Percentiles rank a stretch among this genome's conserved stretches.
Conservation (phyloP, 2,797 vertebrate species). For the Oophaga sylvatica region DNA sequence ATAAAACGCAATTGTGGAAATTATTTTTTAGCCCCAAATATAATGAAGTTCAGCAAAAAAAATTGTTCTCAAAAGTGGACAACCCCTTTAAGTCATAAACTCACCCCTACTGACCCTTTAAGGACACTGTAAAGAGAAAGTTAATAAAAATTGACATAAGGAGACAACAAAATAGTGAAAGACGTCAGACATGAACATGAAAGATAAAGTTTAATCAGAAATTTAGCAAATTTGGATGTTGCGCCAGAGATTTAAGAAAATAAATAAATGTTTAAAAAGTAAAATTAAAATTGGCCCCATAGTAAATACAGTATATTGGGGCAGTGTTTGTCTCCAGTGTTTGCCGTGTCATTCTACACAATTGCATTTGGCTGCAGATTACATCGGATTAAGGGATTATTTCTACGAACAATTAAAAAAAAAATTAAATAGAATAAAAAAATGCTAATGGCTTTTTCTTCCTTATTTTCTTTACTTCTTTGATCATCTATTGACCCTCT, state of each 20-base stretch:
- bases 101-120: no score
- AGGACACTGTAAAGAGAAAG: background rate
- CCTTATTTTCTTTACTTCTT: slow-evolving; percentile 9
- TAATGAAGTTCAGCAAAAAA: no score
- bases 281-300: slow-evolving; percentile 3
- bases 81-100: no score
- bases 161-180: no score
- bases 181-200: no score
- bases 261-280: background rate
- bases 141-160: background rate
- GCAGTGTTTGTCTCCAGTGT: slow-evolving; percentile 3
- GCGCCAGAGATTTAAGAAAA: background rate
- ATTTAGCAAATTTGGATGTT: slow-evolving; percentile 6
- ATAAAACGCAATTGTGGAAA: no score
- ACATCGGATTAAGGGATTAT: slow-evolving; percentile 17
- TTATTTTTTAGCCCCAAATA: no score
- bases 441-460: background rate
- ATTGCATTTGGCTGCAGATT: slow-evolving; percentile 19
- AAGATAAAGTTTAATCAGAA: background rate
- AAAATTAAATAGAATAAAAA: slow-evolving; percentile 13
- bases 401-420: background rate
- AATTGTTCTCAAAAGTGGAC: no score
- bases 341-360: slow-evolving; percentile 27
- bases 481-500: background rate
- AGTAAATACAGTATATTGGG: background rate